These are phyloP conservation scores for Notechis scutatus DNA, from an alignment of 2,113 vertebrate genomes.

Conservation along the genomic window DNA sequence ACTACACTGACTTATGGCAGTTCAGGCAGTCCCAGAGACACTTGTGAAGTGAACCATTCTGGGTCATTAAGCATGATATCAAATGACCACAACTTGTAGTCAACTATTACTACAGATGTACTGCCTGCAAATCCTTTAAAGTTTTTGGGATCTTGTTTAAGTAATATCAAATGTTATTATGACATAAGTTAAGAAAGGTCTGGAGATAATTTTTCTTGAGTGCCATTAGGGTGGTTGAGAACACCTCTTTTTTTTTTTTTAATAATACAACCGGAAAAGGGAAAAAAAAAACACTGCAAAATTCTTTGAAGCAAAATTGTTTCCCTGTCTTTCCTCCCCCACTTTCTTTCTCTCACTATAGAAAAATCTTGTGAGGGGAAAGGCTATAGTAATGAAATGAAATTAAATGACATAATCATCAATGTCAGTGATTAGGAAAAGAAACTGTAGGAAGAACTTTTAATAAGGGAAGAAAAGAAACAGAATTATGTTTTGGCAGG, in stretches of 20 bases:
- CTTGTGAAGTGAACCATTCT: not conserved
- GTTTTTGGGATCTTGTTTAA: not conserved
- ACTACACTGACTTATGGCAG: not conserved
- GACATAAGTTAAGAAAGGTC: not conserved
- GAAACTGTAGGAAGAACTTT: not conserved
- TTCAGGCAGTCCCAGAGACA: not conserved
- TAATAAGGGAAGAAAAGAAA: constrained; percentile 2
- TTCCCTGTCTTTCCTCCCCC: not conserved
- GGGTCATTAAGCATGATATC: not conserved
- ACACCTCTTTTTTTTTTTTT: not conserved
- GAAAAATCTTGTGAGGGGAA: not conserved
- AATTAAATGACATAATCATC: constrained; percentile 14
- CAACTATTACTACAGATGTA: not conserved
- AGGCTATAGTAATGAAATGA: not conserved
- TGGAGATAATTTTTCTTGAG: not conserved
- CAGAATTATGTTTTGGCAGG: not conserved
- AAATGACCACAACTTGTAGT: not conserved
- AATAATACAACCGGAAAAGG: not conserved
- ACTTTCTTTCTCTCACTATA: not conserved
- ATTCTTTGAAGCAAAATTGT: not conserved
- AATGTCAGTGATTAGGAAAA: not conserved
- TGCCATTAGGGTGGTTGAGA: not conserved
- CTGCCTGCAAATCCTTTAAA: not conserved
- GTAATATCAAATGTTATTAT: not conserved
- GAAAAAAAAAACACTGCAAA: not conserved